A percentile compares a stretch with the other conserved stretches of the same genome.
Evolutionary conservation across 2,888 invertebrate species (phyloP).

Genomic region (Criorhina ranunculi): DNA sequence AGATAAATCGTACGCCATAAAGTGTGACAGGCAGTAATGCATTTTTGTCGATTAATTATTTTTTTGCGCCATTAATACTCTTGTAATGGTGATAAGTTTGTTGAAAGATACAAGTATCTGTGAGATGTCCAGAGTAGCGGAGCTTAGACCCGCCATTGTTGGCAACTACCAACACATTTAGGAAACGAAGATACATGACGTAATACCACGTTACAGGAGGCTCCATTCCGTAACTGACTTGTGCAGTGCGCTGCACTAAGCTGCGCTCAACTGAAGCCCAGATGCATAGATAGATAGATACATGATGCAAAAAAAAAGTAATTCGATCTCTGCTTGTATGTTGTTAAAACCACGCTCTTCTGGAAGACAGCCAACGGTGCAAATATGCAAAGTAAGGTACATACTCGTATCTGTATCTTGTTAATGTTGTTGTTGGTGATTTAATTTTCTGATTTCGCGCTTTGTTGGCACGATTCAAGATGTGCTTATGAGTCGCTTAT

Average conservation of each 20-base stretch:
- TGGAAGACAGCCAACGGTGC: slow-evolving; percentile 11
- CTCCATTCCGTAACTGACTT: slow-evolving; percentile 42
- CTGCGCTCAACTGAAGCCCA: slow-evolving; percentile 68
- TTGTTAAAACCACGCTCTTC: neutral
- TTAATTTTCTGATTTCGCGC: slow-evolving; percentile 54
- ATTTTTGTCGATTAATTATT: slow-evolving; percentile 72
- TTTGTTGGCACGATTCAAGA: slow-evolving; percentile 49
- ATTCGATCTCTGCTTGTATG: slow-evolving; percentile 53
- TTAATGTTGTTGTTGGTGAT: slow-evolving; percentile 29
- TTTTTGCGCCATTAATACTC: slow-evolving; percentile 55
- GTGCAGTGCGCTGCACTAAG: slow-evolving; percentile 51
- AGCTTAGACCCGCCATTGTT: slow-evolving; percentile 4
- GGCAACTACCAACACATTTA: slow-evolving; percentile 36
- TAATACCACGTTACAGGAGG: slow-evolving; percentile 55
- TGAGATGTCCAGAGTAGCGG: slow-evolving; percentile 28
- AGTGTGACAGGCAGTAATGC: slow-evolving; percentile 69
- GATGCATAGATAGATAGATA: slow-evolving; percentile 61
- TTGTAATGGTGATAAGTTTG: slow-evolving; percentile 66
- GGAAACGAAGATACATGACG: slow-evolving; percentile 68
- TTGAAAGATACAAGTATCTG: slow-evolving; percentile 53
- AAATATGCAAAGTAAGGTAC: slow-evolving; percentile 48
- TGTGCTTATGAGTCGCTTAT: slow-evolving; percentile 6
- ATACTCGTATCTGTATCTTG: slow-evolving; percentile 26
- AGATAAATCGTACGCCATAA: slow-evolving; percentile 72
- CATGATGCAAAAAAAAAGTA: slow-evolving; percentile 53